Percentiles rank a stretch among this genome's conserved stretches.
Conservation (phyloP, 2,888 invertebrate genomes). For the Pollenia amentaria region DNA sequence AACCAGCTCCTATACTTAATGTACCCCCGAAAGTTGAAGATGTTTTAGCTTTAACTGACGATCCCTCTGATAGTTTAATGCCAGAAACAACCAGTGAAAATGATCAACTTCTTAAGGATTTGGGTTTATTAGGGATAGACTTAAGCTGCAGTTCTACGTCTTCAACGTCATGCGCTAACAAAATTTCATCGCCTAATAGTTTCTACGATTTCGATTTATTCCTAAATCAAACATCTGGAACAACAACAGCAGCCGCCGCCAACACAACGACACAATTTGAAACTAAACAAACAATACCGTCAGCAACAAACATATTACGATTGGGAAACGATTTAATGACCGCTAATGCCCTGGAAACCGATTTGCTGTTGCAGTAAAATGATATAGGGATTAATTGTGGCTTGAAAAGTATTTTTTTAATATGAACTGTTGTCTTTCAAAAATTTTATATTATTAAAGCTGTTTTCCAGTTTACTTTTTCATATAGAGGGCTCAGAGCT, state of each 20-base stretch:
- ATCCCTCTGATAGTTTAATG: slow-evolving; percentile 43
- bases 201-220: slow-evolving; percentile 81
- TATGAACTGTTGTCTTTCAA: too few species aligned
- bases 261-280: slow-evolving; percentile 43
- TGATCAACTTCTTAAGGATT: slow-evolving; percentile 85
- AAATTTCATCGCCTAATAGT: slow-evolving; percentile 76
- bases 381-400: neutral
- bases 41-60: slow-evolving; percentile 48
- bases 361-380: slow-evolving; percentile 79
- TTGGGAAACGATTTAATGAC: slow-evolving; percentile 80
- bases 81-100: slow-evolving; percentile 45
- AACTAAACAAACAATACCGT: slow-evolving; percentile 59
- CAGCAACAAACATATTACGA: slow-evolving; percentile 73
- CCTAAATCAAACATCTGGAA: slow-evolving; percentile 77
- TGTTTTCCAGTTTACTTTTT: too few species aligned
- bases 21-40: slow-evolving; percentile 75
- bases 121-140: slow-evolving; percentile 86
- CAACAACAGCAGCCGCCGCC: neutral
- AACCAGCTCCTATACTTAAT: slow-evolving; percentile 80
- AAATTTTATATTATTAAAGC: too few species aligned
- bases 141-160: slow-evolving; percentile 78
- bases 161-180: slow-evolving; percentile 75
- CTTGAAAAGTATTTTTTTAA: too few species aligned
- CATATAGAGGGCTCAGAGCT: too few species aligned
- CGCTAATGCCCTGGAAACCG: slow-evolving; percentile 80